phyloP scores from a whole-genome alignment of 2,113 vertebrate genomes.

The Canis aureus region DNA sequence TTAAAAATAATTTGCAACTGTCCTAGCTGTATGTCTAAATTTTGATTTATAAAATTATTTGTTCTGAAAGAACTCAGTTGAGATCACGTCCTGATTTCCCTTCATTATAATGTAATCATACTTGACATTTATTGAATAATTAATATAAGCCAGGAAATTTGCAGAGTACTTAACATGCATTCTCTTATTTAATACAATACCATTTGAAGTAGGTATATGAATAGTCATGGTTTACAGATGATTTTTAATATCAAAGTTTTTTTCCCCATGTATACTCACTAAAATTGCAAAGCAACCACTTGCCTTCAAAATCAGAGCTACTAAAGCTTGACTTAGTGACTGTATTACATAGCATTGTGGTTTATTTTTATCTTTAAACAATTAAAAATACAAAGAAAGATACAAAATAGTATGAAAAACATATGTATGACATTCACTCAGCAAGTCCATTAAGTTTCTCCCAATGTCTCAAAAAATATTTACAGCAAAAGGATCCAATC shows the following conservation, averaged over 20 bases:
- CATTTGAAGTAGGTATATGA: not conserved
- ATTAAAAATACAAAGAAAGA: not conserved
- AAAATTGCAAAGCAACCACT: not conserved
- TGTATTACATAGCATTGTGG: not conserved
- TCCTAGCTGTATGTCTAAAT: not conserved
- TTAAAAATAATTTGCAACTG: not conserved
- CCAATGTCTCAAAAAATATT: not conserved
- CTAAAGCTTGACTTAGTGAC: not conserved
- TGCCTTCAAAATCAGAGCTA: not conserved
- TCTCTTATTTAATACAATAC: not conserved
- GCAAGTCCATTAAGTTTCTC: not conserved
- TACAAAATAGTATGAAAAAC: not conserved
- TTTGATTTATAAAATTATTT: slow-evolving; percentile 28
- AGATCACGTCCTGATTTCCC: not conserved
- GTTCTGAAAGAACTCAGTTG: not conserved
- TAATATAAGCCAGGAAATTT: slow-evolving; percentile 11
- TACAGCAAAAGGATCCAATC: not conserved
- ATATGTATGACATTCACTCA: not conserved
- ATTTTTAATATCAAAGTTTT: not conserved
- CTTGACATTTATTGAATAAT: slow-evolving; percentile 57
- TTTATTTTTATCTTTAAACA: not conserved
- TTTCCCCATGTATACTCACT: not conserved
- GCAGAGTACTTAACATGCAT: not conserved
- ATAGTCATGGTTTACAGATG: not conserved
- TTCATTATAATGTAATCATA: slow-evolving; percentile 37